Conservation (phyloP, 2,888 invertebrate genomes). For the Sesamia inferens region DNA sequence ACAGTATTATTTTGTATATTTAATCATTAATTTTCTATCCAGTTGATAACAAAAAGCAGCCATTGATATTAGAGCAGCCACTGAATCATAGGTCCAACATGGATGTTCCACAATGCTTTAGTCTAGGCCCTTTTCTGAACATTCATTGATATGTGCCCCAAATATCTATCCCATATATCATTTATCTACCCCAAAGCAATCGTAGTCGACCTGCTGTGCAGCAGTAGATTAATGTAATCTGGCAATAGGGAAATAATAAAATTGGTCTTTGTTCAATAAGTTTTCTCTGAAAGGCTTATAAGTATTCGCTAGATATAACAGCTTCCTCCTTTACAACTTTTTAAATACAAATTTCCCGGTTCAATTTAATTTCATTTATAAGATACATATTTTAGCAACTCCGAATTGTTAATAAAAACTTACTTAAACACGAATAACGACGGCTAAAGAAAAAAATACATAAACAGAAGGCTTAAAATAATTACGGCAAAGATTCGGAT, state of each 20-base stretch:
- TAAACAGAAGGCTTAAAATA: slow-evolving; percentile 56
- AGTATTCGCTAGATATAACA: background rate
- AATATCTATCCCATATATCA: too few species aligned
- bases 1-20: background rate
- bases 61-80: background rate
- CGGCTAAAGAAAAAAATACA: slow-evolving; percentile 27
- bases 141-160: background rate
- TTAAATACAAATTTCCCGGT: background rate
- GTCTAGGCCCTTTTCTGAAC: background rate
- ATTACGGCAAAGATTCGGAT: slow-evolving; percentile 52
- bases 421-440: slow-evolving; percentile 23
- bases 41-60: background rate
- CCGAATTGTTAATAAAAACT: slow-evolving; percentile 2
- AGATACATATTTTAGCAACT: background rate
- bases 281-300: background rate
- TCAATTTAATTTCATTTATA: background rate
- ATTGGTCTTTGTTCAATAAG: background rate
- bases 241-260: background rate
- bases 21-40: background rate
- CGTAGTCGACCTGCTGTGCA: too few species aligned
- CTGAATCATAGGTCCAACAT: background rate
- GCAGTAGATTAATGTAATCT: background rate
- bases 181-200: background rate
- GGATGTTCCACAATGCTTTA: slow-evolving; percentile 1
- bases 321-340: background rate